Conservation (phyloP, 2,113 vertebrate species). For the Pangasianodon gigas region DNA sequence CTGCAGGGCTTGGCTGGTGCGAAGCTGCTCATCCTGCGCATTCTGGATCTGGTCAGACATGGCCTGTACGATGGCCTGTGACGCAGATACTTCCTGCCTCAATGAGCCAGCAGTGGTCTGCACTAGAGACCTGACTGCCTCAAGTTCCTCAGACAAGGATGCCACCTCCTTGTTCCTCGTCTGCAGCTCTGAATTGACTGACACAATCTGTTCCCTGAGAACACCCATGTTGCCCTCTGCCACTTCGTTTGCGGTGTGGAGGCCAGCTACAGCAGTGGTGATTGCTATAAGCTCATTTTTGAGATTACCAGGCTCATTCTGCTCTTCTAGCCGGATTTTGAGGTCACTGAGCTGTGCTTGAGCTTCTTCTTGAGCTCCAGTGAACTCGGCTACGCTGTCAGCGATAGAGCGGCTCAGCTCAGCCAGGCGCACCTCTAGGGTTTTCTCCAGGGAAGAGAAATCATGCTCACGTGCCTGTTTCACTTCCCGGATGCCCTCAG, state of each 20-base stretch:
- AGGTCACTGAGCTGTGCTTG: slow-evolving; percentile 84
- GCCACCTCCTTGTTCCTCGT: slow-evolving; percentile 86
- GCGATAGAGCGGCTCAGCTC: slow-evolving; percentile 89
- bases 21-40: slow-evolving; percentile 70
- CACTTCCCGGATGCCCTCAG: slow-evolving; percentile 86
- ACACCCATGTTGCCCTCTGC: slow-evolving; percentile 71
- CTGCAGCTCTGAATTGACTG: slow-evolving; percentile 85
- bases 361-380: slow-evolving; percentile 82
- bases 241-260: slow-evolving; percentile 71
- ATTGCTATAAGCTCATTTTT: slow-evolving; percentile 78
- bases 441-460: slow-evolving; percentile 88
- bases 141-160: slow-evolving; percentile 82
- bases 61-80: slow-evolving; percentile 67
- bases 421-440: slow-evolving; percentile 87
- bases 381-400: slow-evolving; percentile 85
- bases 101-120: slow-evolving; percentile 78
- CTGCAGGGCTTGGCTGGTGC: slow-evolving; percentile 58
- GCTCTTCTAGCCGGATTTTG: slow-evolving; percentile 76
- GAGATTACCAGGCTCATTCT: slow-evolving; percentile 67
- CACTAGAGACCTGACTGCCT: slow-evolving; percentile 76
- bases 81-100: slow-evolving; percentile 71
- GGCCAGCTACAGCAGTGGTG: slow-evolving; percentile 73
- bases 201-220: slow-evolving; percentile 78
- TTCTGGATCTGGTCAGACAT: slow-evolving; percentile 70
- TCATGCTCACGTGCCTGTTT: slow-evolving; percentile 87